Conservation (phyloP, 2,888 invertebrate genomes). For the Dasypolia templi region DNA sequence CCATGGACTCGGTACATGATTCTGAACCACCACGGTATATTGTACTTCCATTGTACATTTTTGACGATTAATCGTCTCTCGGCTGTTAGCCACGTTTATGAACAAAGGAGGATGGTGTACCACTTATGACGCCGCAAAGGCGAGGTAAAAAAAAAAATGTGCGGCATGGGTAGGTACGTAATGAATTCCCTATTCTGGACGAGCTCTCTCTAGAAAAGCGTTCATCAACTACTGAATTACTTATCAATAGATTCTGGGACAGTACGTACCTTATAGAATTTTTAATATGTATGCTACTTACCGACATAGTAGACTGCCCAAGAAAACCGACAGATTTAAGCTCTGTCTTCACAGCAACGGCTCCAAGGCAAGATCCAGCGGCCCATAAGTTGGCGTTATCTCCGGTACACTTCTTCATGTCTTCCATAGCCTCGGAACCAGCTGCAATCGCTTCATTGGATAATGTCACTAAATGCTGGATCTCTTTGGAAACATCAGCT, state of each 20-base stretch:
- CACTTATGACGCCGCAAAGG: neutral
- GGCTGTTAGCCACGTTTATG: neutral
- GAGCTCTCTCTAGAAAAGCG: neutral
- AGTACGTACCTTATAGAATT: neutral
- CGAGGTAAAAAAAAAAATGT: neutral
- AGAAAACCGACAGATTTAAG: constrained; percentile 74
- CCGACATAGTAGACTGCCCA: constrained; percentile 78
- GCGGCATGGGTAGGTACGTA: neutral
- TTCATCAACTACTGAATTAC: neutral
- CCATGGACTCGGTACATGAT: too few species aligned
- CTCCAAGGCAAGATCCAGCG: constrained; percentile 79
- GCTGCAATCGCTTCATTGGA: constrained; percentile 73
- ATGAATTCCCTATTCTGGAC: neutral
- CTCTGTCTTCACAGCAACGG: constrained; percentile 78
- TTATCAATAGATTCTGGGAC: neutral
- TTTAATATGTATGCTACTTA: constrained; percentile 65
- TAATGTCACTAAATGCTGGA: constrained; percentile 69
- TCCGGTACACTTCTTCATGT: constrained; percentile 79
- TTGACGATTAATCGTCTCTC: neutral
- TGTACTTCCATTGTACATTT: too few species aligned
- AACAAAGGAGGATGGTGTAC: neutral
- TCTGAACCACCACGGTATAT: too few species aligned
- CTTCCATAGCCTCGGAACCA: constrained; percentile 72
- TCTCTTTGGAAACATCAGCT: constrained; percentile 71
- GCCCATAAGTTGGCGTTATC: constrained; percentile 71